Evolutionary conservation across 2,113 vertebrate species (phyloP).

Genomic region (Xiphias gladius): DNA sequence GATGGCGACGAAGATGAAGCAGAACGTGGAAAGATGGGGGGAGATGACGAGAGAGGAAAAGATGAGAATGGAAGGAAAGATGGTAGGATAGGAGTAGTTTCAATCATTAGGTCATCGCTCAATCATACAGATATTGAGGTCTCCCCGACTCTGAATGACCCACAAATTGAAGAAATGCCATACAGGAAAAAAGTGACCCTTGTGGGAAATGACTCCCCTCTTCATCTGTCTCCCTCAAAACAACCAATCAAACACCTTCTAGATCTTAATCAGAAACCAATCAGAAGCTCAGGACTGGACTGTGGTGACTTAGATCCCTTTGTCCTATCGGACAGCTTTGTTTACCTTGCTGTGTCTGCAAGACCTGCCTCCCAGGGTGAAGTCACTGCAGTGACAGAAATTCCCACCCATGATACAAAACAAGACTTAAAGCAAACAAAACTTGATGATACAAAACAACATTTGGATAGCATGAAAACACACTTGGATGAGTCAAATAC

Average conservation of each 20-base stretch:
- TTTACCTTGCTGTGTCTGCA: slow-evolving; percentile 85
- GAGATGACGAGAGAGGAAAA: slow-evolving; percentile 8
- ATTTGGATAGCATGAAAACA: slow-evolving; percentile 19
- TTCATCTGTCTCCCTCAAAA: slow-evolving; percentile 79
- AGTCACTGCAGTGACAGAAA: slow-evolving; percentile 20
- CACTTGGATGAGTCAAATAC: slow-evolving; percentile 25
- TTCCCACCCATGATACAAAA: slow-evolving; percentile 17
- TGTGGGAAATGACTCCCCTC: slow-evolving; percentile 70
- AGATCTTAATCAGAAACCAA: slow-evolving; percentile 73
- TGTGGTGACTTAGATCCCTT: slow-evolving; percentile 84
- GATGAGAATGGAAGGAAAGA: slow-evolving; percentile 9
- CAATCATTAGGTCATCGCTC: slow-evolving; percentile 21
- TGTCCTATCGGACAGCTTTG: slow-evolving; percentile 85
- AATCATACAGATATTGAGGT: slow-evolving; percentile 16
- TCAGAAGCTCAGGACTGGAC: slow-evolving; percentile 76
- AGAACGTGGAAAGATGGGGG: neutral
- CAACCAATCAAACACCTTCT: slow-evolving; percentile 66
- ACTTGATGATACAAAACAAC: neutral
- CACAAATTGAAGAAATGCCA: slow-evolving; percentile 36
- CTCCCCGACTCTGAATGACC: neutral
- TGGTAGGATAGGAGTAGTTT: slow-evolving; percentile 39
- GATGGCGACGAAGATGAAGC: slow-evolving; percentile 13
- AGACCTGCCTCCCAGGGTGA: slow-evolving; percentile 60
- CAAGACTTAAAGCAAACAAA: slow-evolving; percentile 4
- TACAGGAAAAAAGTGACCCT: slow-evolving; percentile 70